phyloP scores from a whole-genome alignment of 2,797 vertebrate species.

The Streptopelia turtur region DNA sequence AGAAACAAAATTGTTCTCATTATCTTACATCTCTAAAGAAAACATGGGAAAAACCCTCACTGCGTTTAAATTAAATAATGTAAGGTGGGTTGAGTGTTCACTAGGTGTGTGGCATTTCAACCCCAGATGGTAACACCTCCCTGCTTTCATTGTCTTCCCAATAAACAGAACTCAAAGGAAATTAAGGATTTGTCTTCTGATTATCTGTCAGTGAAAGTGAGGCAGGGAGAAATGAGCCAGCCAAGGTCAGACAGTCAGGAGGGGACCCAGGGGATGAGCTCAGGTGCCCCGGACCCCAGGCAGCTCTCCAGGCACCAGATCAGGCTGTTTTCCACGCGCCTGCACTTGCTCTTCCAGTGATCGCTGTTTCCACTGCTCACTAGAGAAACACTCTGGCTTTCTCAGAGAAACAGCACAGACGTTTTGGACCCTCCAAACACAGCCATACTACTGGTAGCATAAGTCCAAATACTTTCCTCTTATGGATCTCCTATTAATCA shows the following conservation, averaged over 20 bases:
- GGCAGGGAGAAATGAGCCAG: background rate
- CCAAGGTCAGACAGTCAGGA: background rate
- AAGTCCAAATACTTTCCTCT: background rate
- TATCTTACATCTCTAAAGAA: slow-evolving; percentile 35
- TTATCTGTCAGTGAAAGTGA: background rate
- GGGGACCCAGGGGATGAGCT: background rate
- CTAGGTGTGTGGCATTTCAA: slow-evolving; percentile 36
- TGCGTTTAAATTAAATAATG: background rate
- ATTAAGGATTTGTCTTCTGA: background rate
- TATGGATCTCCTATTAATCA: background rate
- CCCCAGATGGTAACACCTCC: background rate
- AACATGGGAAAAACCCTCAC: background rate
- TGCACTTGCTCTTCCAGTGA: background rate
- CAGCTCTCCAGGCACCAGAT: background rate
- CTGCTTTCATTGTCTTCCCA: background rate
- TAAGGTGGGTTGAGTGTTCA: background rate
- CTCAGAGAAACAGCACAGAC: background rate
- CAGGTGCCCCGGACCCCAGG: background rate
- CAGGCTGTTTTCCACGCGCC: background rate
- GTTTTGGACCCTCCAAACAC: background rate
- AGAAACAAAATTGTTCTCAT: background rate
- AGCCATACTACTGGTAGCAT: background rate
- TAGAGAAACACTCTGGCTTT: background rate
- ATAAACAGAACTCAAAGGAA: background rate
- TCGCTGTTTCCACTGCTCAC: background rate